Evolutionary conservation across 2,113 vertebrate species (phyloP).

Genomic region (Leucoraja erinaceus): DNA sequence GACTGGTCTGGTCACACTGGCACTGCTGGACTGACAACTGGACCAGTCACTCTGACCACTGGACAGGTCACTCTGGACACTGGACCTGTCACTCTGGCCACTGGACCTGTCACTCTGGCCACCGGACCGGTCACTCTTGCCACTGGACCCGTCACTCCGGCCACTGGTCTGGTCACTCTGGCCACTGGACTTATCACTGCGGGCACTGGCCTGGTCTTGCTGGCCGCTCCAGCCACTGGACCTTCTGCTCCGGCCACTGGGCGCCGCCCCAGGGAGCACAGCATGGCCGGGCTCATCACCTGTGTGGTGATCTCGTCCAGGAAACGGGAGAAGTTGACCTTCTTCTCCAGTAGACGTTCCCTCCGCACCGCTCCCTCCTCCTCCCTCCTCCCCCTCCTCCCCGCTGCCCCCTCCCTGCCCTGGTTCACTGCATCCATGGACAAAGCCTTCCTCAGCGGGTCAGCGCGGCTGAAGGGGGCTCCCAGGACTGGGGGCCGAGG

Average conservation of each 20-base stretch:
- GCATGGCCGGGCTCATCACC: conserved; percentile 66
- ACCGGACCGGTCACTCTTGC: neutral
- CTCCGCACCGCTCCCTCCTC: neutral
- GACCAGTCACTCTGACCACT: too few relatives aligned
- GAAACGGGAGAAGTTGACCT: conserved; percentile 67
- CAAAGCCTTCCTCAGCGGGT: conserved; percentile 57
- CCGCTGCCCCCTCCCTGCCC: conserved; percentile 28
- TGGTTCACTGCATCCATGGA: conserved; percentile 59
- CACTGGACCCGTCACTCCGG: conserved; percentile 46
- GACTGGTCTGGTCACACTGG: neutral
- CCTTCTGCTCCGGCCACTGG: neutral
- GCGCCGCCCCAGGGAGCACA: conserved; percentile 61
- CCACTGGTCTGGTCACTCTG: neutral
- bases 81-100: too few relatives aligned
- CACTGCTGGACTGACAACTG: too few relatives aligned
- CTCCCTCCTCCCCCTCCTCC: too few relatives aligned
- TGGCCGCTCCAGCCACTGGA: neutral
- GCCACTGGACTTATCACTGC: neutral
- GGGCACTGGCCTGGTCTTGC: neutral
- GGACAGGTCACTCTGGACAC: too few relatives aligned
- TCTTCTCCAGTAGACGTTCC: conserved; percentile 54
- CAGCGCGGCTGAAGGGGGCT: conserved; percentile 40
- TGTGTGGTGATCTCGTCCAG: conserved; percentile 71
- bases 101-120: too few relatives aligned
- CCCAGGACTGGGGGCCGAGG: conserved; percentile 1